Evolutionary conservation across 2,113 vertebrate genomes (phyloP).

Genomic region (Lanius collurio): DNA sequence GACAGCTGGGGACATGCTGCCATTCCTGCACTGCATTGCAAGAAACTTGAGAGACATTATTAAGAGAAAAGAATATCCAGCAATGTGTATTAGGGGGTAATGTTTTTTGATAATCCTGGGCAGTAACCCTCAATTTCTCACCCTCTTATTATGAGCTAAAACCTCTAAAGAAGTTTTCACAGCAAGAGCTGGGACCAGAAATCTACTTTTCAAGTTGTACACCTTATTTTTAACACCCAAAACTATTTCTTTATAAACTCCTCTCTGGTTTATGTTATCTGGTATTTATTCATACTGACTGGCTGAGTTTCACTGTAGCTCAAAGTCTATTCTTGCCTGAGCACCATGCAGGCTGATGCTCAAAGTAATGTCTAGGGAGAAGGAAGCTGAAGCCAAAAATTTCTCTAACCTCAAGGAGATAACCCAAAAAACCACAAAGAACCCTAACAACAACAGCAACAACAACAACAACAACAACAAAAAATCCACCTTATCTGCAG

Average conservation of each 20-base stretch:
- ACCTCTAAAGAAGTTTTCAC: not conserved
- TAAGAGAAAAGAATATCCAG: not conserved
- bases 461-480: no score
- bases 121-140: not conserved
- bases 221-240: not conserved
- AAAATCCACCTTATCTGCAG: not conserved
- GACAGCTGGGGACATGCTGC: not conserved
- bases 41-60: not conserved
- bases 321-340: not conserved
- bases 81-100: fast-evolving
- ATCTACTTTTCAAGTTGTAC: not conserved
- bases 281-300: not conserved
- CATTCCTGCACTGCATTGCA: not conserved
- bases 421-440: not conserved
- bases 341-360: not conserved
- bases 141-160: not conserved
- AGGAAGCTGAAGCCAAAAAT: not conserved
- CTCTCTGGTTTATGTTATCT: not conserved
- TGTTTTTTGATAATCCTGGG: not conserved
- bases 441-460: fast-evolving
- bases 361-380: not conserved
- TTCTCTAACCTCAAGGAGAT: not conserved
- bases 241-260: not conserved
- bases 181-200: not conserved
- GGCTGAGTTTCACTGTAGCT: not conserved